Conservation (phyloP, 2,113 vertebrate species). For the Pycnonotus jocosus region DNA sequence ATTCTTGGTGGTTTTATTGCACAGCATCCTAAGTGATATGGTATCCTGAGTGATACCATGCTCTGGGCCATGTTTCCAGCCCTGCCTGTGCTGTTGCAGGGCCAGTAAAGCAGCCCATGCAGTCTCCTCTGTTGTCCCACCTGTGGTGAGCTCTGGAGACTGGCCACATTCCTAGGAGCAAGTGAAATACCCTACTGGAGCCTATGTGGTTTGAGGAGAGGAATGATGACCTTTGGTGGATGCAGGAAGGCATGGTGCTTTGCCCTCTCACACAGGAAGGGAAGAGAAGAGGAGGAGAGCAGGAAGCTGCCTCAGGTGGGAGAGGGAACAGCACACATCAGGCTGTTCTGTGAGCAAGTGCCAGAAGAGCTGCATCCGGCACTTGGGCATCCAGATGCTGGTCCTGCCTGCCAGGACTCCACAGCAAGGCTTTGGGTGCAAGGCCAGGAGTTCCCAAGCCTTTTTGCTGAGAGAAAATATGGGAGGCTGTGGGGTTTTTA, state of each 20-base stretch:
- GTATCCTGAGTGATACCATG: not conserved
- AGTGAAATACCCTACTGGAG: not conserved
- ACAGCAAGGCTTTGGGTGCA: not conserved
- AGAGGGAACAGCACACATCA: rapidly evolving
- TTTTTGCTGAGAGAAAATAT: not conserved
- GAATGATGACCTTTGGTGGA: not conserved
- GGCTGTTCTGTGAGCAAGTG: not conserved
- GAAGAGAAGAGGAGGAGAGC: not conserved
- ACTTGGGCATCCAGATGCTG: not conserved
- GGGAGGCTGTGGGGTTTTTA: not conserved
- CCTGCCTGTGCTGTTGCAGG: not conserved
- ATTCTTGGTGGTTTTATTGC: not conserved
- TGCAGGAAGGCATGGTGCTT: not conserved
- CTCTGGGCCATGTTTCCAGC: not conserved
- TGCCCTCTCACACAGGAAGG: not conserved
- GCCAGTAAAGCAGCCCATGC: not conserved
- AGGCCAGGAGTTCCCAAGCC: not conserved
- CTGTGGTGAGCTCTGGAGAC: not conserved
- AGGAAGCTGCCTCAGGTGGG: not conserved
- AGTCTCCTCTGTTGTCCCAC: not conserved
- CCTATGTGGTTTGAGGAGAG: not conserved
- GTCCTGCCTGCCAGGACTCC: not conserved
- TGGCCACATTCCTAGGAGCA: not conserved
- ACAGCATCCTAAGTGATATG: not conserved
- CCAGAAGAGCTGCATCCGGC: rapidly evolving